A percentile compares a stretch with the other conserved stretches of the same genome.
phyloP scores from a whole-genome alignment of 2,113 vertebrate genomes.

The Eretmochelys imbricata region DNA sequence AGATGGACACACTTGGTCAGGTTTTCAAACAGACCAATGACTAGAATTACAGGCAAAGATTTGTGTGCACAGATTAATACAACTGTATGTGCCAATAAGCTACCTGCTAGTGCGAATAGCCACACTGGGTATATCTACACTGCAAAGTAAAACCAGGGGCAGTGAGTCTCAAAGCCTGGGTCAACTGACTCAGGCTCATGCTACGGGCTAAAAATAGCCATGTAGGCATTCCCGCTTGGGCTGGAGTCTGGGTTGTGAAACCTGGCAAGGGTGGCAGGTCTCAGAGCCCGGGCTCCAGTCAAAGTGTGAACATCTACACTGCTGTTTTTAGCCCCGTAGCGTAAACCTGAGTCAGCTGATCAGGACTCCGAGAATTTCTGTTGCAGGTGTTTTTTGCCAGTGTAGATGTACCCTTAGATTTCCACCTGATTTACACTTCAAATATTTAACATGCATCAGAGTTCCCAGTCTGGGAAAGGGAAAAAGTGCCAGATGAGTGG shows the following conservation, averaged over 20 bases:
- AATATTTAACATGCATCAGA: too few relatives aligned
- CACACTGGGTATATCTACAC: background rate
- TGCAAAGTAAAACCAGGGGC: too few relatives aligned
- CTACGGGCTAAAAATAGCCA: background rate
- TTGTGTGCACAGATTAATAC: background rate
- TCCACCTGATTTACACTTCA: too few relatives aligned
- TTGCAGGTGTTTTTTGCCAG: background rate
- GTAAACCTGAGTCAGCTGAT: background rate
- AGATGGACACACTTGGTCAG: background rate
- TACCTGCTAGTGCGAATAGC: background rate
- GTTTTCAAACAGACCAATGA: background rate
- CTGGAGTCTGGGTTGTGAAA: background rate
- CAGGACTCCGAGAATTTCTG: background rate
- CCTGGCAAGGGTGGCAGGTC: background rate
- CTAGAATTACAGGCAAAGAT: background rate
- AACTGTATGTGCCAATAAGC: background rate
- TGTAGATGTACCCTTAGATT: background rate
- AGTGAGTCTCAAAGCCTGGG: accelerated
- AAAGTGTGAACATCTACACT: background rate
- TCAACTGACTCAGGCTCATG: background rate
- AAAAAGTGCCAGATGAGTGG: too few relatives aligned
- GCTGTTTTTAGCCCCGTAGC: background rate
- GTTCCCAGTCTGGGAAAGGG: too few relatives aligned
- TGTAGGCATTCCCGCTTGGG: background rate
- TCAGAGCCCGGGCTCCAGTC: background rate